A percentile compares a stretch with the other conserved stretches of the same genome.
Conservation (phyloP, 2,113 vertebrate genomes). For the Bambusicola thoracicus region DNA sequence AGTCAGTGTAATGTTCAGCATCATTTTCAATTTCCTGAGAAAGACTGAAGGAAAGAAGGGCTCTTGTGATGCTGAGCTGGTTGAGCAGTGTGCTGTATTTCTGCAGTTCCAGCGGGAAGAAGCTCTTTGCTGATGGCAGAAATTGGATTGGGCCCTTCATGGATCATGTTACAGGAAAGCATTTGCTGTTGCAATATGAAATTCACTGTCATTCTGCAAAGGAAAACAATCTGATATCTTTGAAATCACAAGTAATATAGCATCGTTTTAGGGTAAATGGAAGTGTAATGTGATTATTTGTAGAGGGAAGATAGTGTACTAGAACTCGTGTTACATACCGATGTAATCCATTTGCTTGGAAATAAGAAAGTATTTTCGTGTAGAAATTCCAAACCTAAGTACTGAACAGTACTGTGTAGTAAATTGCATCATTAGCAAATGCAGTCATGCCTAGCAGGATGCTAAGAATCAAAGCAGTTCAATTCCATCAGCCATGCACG, state of each 20-base stretch:
- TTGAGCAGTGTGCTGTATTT: neutral
- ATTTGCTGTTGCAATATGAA: neutral
- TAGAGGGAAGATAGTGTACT: neutral
- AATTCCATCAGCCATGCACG: neutral
- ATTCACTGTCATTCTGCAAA: neutral
- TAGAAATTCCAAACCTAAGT: neutral
- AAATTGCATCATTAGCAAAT: neutral
- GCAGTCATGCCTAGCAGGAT: neutral
- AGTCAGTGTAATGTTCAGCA: neutral
- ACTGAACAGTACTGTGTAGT: neutral
- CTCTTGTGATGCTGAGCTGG: neutral
- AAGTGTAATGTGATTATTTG: slow-evolving; percentile 21
- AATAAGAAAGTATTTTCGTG: neutral
- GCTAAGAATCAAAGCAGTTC: neutral
- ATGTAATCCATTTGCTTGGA: neutral
- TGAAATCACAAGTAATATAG: neutral
- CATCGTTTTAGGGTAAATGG: neutral
- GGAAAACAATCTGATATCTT: neutral
- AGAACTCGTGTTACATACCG: neutral
- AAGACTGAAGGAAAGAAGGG: neutral
- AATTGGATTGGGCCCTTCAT: neutral
- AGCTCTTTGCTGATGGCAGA: neutral
- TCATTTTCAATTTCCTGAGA: neutral
- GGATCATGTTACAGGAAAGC: neutral
- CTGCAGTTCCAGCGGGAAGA: neutral